Conservation (phyloP, 2,113 vertebrate genomes). For the Pithys albifrons region DNA sequence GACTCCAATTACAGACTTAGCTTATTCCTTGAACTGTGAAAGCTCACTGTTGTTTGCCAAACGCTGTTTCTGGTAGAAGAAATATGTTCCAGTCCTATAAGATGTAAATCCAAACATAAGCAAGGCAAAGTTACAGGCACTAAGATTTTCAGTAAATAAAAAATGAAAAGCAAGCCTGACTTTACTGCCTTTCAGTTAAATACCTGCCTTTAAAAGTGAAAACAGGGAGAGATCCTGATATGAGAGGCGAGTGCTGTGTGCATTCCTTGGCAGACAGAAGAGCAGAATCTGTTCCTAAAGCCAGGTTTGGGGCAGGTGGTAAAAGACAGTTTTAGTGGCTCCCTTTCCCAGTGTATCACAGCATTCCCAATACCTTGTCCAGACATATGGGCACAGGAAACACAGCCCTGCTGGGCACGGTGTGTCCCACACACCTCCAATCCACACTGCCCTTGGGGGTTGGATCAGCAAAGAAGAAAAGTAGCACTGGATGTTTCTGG, state of each 20-base stretch:
- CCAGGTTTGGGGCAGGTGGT: neutral
- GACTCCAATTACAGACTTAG: neutral
- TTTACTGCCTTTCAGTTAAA: neutral
- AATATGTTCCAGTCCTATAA: neutral
- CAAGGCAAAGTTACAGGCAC: neutral
- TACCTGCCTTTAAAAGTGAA: neutral
- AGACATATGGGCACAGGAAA: accelerated
- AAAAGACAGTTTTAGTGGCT: neutral
- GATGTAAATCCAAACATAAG: neutral
- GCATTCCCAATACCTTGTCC: neutral
- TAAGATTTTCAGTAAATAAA: neutral
- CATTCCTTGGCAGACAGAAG: neutral
- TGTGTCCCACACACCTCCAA: neutral
- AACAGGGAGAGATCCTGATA: neutral
- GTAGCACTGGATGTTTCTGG: neutral
- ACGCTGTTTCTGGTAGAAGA: neutral
- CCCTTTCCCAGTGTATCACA: too few species aligned
- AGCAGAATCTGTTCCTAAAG: neutral
- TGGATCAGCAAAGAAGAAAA: neutral
- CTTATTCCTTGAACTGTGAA: neutral
- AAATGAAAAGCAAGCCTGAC: neutral
- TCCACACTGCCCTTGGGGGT: neutral
- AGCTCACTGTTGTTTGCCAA: neutral
- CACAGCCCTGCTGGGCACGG: neutral
- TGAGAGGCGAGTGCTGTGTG: neutral